Evolutionary conservation across 2,888 invertebrate genomes (phyloP).

Genomic region (Meteorus colon): DNA sequence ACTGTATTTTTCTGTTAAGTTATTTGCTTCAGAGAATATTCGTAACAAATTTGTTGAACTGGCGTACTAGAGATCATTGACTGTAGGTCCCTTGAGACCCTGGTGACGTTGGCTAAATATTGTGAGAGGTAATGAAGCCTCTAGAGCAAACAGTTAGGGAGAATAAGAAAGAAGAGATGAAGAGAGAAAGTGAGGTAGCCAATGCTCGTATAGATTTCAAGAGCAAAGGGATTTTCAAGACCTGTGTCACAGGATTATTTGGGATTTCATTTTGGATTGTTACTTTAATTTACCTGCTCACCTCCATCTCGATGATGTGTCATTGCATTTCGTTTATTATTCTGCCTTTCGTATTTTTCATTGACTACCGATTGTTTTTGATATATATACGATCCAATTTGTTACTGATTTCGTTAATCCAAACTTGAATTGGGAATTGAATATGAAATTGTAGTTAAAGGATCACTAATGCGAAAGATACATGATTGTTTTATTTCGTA

Average conservation of each 20-base stretch:
- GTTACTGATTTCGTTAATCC: background rate
- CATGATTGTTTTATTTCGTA: background rate
- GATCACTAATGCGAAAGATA: background rate
- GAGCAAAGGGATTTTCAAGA: slow-evolving; percentile 50
- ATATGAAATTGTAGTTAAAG: background rate
- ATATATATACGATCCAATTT: no score
- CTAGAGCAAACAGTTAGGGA: slow-evolving; percentile 62
- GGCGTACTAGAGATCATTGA: slow-evolving; percentile 58
- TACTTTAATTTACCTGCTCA: slow-evolving; percentile 55
- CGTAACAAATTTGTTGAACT: slow-evolving; percentile 46
- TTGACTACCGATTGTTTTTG: background rate
- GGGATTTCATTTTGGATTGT: slow-evolving; percentile 57
- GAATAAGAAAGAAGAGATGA: slow-evolving; percentile 47
- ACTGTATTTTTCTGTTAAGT: slow-evolving; percentile 4
- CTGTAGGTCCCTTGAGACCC: slow-evolving; percentile 56
- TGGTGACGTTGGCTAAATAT: slow-evolving; percentile 70
- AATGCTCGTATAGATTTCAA: slow-evolving; percentile 48
- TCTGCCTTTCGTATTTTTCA: background rate
- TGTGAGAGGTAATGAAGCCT: slow-evolving; percentile 72
- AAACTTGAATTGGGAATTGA: background rate
- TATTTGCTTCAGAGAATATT: slow-evolving; percentile 44
- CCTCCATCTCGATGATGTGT: slow-evolving; percentile 39
- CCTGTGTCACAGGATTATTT: slow-evolving; percentile 67
- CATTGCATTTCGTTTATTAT: background rate
- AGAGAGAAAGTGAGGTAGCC: slow-evolving; percentile 44